Base-by-base conservation (phyloP, 2,797 vertebrate species). In the Sciurus carolinensis region DNA sequence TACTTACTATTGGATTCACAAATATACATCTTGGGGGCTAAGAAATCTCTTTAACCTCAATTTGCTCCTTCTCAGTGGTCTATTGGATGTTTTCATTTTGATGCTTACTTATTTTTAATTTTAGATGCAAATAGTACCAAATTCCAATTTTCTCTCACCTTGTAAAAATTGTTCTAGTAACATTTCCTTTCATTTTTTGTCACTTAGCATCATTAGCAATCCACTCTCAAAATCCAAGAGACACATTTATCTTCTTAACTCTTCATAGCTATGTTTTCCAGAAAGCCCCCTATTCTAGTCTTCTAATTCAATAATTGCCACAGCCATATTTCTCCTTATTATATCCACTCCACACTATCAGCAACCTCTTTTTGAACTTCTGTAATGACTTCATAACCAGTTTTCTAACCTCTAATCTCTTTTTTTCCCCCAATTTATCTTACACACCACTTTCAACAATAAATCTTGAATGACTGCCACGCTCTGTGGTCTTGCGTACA, bases 61-160 rank as follows among this genome's bases (percentile, higher is more conserved):
- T 85, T 95, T 76, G 2, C 13, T 94, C 82, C 73, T 90, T 24
- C 39, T 39, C 18, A 82, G n/a, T 4, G 71, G 4, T 26, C 10
- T 83, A 15, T 36, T 64, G 7, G 54, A 28, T 73, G n/a, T 96
- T 88, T 91, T 79, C 1, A 83, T 77, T 94, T 91, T 5, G 57
- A 79, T 77, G 18, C 0, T 62, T 72, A 54, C 44, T 54, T 82
- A 33, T 36, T 77, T 71, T 84, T 26, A 71, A 77, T 4, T 57
- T 86, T 59, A 26, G 92, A 66, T 57, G 18, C 6, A 89, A n/a
- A 30, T 13, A 82, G 54, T 66, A 95, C 3, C 18, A 77, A 89
- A 82, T 94, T 81, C 33, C 11, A 83, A 7, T 77, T 81, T 73
- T 13, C 33, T 79, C 7, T 52, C 11, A 36, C 33, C 7, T 80